Percentiles rank a stretch among this genome's conserved stretches.
Evolutionary conservation across 1,140 invertebrate genomes (phyloP).

Genomic region (Brachionus asplanchnoidis): DNA sequence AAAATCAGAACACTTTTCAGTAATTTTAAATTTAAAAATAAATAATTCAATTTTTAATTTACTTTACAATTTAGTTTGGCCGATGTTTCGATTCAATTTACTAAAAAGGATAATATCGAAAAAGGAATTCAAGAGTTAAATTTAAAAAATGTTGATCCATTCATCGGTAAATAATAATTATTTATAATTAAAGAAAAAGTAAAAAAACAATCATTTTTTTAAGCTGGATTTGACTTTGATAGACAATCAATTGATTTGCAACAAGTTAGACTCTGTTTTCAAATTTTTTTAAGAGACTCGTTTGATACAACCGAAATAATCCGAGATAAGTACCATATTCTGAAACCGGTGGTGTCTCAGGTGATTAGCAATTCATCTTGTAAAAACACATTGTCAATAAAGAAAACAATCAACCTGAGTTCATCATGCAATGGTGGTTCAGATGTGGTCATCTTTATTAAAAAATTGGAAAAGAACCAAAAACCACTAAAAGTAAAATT

Average conservation of each 20-base stretch:
- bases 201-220: no score
- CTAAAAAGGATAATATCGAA: constrained; percentile 12
- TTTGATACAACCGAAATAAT: neutral
- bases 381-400: neutral
- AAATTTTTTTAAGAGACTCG: neutral
- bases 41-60: neutral
- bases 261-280: neutral
- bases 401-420: neutral
- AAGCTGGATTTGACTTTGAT: constrained; percentile 17
- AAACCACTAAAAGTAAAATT: neutral
- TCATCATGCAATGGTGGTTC: neutral
- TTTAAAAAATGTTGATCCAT: constrained; percentile 18
- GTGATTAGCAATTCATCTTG: neutral
- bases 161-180: neutral
- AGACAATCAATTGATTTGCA: neutral
- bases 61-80: neutral
- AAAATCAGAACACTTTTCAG: neutral
- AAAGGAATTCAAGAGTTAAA: constrained; percentile 12
- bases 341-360: neutral
- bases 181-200: no score
- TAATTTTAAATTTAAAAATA: neutral
- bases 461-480: constrained; percentile 19
- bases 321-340: constrained; percentile 6
- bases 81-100: neutral
- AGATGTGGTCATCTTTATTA: neutral